These are phyloP conservation scores for Drosophila bocki DNA, from an alignment of 1,140 invertebrate species.

Conservation along the genomic window DNA sequence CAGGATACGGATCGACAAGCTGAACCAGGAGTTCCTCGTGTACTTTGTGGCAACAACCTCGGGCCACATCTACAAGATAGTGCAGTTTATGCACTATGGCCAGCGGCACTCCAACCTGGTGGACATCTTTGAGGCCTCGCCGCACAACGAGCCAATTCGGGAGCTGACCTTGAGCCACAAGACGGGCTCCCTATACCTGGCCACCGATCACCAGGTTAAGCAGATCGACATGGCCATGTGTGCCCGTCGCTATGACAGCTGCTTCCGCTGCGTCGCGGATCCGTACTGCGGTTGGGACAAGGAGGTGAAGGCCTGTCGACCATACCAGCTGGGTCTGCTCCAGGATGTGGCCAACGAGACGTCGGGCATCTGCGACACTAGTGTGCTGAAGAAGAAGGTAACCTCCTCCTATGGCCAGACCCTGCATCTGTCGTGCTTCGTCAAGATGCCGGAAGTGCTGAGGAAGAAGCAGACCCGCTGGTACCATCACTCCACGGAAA, in stretches of 20 bases:
- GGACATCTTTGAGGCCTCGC: constrained; percentile 91
- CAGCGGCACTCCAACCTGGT: constrained; percentile 89
- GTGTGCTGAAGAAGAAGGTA: constrained; percentile 89
- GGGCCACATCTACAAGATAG: constrained; percentile 92
- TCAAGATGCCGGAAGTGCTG: constrained; percentile 89
- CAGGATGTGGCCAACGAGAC: constrained; percentile 90
- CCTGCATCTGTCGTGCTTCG: constrained; percentile 90
- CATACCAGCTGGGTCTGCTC: constrained; percentile 89
- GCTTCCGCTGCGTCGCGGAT: constrained; percentile 91
- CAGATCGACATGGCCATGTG: constrained; percentile 92
- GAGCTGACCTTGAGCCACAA: constrained; percentile 90
- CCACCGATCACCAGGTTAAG: constrained; percentile 90
- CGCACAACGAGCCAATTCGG: constrained; percentile 89
- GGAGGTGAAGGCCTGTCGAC: constrained; percentile 90
- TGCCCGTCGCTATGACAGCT: constrained; percentile 90
- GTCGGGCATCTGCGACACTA: constrained; percentile 89
- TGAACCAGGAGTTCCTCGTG: constrained; percentile 89
- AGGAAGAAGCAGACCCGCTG: constrained; percentile 88
- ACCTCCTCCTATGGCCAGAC: constrained; percentile 92
- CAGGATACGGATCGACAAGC: constrained; percentile 84
- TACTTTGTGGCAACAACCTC: constrained; percentile 93
- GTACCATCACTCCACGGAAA: constrained; percentile 90
- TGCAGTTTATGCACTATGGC: constrained; percentile 88
- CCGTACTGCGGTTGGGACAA: constrained; percentile 95
- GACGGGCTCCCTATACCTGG: constrained; percentile 90